Evolutionary conservation across 2,888 invertebrate genomes (phyloP).

Genomic region (Chaitophorus viminalis): DNA sequence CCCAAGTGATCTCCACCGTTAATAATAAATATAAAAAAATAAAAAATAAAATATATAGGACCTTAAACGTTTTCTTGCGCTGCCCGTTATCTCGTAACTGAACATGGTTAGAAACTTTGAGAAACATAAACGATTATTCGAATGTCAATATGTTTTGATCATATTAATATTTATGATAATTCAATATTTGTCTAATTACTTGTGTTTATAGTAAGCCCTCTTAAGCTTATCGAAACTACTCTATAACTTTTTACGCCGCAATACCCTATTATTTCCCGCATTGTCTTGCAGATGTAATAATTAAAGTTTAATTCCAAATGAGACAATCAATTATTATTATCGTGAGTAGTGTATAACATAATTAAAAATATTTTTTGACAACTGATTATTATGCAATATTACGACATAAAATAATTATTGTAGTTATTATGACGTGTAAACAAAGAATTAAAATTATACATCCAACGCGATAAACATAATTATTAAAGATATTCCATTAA

Average conservation of each 20-base stretch:
- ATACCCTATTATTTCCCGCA: too few species aligned
- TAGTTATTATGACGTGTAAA: too few species aligned
- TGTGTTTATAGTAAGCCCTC: neutral
- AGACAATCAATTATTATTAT: neutral
- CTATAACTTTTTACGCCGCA: neutral
- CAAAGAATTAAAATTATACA: too few species aligned
- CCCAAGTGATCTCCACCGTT: neutral
- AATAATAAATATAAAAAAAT: neutral
- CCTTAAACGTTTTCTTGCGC: neutral
- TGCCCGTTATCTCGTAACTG: neutral
- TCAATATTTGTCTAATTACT: neutral
- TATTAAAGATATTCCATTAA: too few species aligned
- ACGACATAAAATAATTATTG: too few species aligned
- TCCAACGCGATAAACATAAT: too few species aligned
- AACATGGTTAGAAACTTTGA: neutral
- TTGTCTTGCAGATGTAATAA: too few species aligned
- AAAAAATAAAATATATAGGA: too few species aligned
- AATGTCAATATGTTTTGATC: neutral
- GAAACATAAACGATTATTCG: slow-evolving; percentile 13
- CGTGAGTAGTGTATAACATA: too few species aligned
- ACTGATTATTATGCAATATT: too few species aligned
- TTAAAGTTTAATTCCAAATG: neutral
- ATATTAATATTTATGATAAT: neutral
- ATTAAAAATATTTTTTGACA: neutral
- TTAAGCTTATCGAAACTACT: too few species aligned